Conservation (phyloP, 2,888 invertebrate genomes). For the Metellina segmentata region DNA sequence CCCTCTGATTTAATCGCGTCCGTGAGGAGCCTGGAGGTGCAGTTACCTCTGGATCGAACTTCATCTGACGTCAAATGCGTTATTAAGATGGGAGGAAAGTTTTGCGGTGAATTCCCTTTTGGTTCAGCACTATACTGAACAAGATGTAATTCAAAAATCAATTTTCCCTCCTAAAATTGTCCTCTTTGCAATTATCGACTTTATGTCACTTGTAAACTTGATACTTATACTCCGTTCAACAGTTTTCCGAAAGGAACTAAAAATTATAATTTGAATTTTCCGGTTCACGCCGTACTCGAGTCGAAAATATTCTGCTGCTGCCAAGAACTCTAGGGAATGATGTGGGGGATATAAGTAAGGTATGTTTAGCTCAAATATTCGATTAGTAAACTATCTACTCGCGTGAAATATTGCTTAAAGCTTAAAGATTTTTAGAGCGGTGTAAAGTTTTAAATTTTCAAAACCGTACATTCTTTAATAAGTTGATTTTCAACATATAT, state of each 20-base stretch:
- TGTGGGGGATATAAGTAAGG: neutral
- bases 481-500: too few species aligned
- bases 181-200: conserved; percentile 52
- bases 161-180: conserved; percentile 36
- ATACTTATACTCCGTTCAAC: conserved; percentile 49
- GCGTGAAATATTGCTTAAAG: too few species aligned
- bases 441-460: too few species aligned
- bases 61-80: neutral
- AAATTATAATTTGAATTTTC: conserved; percentile 56
- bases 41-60: neutral
- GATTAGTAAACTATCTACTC: neutral
- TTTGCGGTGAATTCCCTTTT: neutral
- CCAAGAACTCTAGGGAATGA: neutral
- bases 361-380: neutral
- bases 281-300: conserved; percentile 3
- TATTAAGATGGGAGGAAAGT: neutral
- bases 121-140: neutral
- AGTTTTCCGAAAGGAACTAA: conserved; percentile 36
- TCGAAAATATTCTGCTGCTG: neutral
- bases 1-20: neutral
- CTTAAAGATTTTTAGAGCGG: too few species aligned
- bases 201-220: conserved; percentile 45
- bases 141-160: conserved; percentile 50
- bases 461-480: too few species aligned
- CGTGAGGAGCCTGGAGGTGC: neutral